phyloP scores from a whole-genome alignment of 2,797 vertebrate genomes.

The Astyanax mexicanus region DNA sequence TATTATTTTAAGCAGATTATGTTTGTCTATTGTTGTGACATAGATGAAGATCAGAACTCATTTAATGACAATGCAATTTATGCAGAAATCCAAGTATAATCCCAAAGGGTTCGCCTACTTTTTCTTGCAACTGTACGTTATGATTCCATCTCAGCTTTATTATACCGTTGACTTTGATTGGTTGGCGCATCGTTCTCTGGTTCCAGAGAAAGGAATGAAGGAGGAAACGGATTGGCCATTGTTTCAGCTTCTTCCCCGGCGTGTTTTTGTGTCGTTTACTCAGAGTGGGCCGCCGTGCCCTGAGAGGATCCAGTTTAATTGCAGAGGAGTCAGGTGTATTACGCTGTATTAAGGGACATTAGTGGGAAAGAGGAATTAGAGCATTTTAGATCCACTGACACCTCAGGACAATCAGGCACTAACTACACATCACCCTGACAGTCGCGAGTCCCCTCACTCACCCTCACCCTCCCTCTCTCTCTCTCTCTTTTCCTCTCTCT shows the following conservation, averaged over 20 bases:
- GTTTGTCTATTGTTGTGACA: too few relatives aligned
- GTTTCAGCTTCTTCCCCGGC: neutral
- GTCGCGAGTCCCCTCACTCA: constrained; percentile 43
- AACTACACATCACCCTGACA: constrained; percentile 86
- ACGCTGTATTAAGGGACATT: constrained; percentile 63
- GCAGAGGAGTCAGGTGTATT: constrained; percentile 69
- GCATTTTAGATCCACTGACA: constrained; percentile 69
- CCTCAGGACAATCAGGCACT: constrained; percentile 74
- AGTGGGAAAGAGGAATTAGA: constrained; percentile 71
- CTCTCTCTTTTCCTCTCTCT: constrained; percentile 78
- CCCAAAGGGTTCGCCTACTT: too few relatives aligned
- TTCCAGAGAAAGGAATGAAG: neutral
- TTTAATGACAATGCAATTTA: too few relatives aligned
- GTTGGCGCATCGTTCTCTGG: neutral
- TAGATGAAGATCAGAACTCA: too few relatives aligned
- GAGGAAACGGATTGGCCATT: neutral
- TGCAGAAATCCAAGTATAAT: too few relatives aligned
- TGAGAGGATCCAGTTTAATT: constrained; percentile 72
- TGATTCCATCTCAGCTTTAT: neutral
- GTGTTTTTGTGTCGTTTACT: constrained; percentile 46
- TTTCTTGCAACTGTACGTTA: too few relatives aligned
- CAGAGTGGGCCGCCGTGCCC: constrained; percentile 6
- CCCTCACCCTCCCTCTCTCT: constrained; percentile 16
- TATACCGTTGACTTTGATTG: neutral
- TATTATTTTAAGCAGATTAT: too few relatives aligned